Conservation (phyloP, 2,113 vertebrate genomes). For the Chlorodrepanis virens region DNA sequence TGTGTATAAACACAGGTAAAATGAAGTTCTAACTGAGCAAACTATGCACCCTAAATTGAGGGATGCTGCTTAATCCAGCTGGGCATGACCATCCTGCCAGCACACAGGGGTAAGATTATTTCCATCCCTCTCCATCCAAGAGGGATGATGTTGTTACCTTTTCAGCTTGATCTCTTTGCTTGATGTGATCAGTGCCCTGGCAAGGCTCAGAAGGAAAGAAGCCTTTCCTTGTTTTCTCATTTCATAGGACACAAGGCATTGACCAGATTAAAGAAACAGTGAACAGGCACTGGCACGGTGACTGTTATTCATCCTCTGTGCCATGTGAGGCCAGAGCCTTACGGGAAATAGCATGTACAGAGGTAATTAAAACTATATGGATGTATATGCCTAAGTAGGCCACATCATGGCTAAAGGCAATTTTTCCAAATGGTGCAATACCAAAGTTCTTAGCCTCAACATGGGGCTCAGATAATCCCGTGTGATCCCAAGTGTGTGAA, state of each 20-base stretch:
- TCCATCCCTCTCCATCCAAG: background rate
- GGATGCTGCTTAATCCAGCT: background rate
- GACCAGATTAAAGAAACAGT: background rate
- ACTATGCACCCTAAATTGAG: background rate
- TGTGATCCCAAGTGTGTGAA: background rate
- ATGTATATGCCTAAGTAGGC: background rate
- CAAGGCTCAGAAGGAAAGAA: background rate
- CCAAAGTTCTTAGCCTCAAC: background rate
- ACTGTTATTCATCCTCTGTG: background rate
- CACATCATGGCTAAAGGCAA: background rate
- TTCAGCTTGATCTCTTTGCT: background rate
- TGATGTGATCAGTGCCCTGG: background rate
- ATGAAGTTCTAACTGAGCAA: background rate
- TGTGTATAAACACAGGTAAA: background rate
- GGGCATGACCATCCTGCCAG: background rate
- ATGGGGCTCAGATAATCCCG: background rate
- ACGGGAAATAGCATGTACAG: background rate
- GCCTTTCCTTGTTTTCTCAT: background rate
- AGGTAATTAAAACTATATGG: slow-evolving; percentile 7
- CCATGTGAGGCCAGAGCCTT: background rate
- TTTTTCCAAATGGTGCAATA: background rate
- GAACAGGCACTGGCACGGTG: background rate
- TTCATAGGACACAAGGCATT: background rate
- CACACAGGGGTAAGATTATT: background rate
- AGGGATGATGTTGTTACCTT: background rate